Evolutionary conservation across 2,888 invertebrate genomes (phyloP), one percentile per base, ranked within the genome.

Genomic region (Cyclophora punctaria): DNA sequence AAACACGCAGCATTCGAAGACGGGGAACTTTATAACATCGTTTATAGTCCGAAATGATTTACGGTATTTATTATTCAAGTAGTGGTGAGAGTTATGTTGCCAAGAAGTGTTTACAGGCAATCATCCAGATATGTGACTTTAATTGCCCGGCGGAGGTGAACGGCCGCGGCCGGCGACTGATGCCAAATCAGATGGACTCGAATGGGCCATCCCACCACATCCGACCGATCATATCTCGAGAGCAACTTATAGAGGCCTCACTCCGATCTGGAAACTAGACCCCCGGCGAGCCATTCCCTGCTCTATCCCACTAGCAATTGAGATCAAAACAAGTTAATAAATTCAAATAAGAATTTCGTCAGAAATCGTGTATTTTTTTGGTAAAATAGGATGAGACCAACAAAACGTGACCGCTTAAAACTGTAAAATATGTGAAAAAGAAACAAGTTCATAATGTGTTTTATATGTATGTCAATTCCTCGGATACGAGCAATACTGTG

Each of bases 81-180:
- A 47, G 51, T 48, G 49, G 51, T 58, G 54, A 51, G 56, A 60
- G 60, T 60, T 59, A 60, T 61, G 56, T 57, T 57, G 58, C 55
- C 54, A 55, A 52, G 53, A 51, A 59, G 49, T 59, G 52, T 54
- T 48, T 57, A 57, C 52, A 53, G 52, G 57, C 53, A 68, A 68
- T 67, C 65, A 70, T 67, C 58, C 62, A 69, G 59, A 66, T 66
- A 64, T 68, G 63, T 60, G 65, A 64, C 66, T 73, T 64, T 71
- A 75, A 79, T 79, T 76, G 73, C 70, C 69, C 69, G 71, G 71
- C 69, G 59, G 66, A 76, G 81, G 72, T 79, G 74, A 81, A 78
- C 63, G 78, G 58, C 73, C 80, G 62, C 53, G 49, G 50, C 48
- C 51, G 48, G 50, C 48, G 52, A 51, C 46, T 58, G 58, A 60